Percentiles rank a stretch among this genome's conserved stretches.
Evolutionary conservation across 2,888 invertebrate species (phyloP).

Genomic region (Volucella zonaria): DNA sequence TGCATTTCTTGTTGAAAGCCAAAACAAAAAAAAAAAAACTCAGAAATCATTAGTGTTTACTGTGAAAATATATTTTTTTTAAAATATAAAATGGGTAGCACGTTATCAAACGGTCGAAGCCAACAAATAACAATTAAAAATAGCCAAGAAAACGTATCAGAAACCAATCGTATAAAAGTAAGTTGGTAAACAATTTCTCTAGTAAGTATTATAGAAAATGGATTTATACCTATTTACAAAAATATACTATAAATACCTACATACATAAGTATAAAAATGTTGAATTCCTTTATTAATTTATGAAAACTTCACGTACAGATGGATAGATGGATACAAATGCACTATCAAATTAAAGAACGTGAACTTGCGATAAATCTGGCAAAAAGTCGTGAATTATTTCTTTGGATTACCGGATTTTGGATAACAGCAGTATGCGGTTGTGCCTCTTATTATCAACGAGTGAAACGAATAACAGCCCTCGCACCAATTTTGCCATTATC

Average conservation of each 20-base stretch:
- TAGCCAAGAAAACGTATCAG: conserved; percentile 62
- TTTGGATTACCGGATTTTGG: conserved; percentile 89
- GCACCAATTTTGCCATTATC: conserved; percentile 88
- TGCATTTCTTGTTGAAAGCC: neutral
- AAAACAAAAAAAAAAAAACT: neutral
- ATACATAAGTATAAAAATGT: neutral
- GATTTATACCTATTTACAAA: no score
- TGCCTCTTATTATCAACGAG: conserved; percentile 84
- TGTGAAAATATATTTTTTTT: neutral
- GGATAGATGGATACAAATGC: conserved; percentile 91
- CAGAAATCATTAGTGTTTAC: neutral
- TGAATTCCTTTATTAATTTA: neutral
- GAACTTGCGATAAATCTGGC: conserved; percentile 89
- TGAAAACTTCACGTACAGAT: conserved; percentile 83
- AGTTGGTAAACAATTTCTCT: conserved; percentile 4
- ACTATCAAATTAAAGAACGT: conserved; percentile 90
- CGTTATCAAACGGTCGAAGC: conserved; percentile 12
- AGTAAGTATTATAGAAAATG: neutral
- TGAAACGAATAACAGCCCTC: conserved; percentile 85
- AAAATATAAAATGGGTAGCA: conserved; percentile 48
- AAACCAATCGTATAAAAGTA: conserved; percentile 70
- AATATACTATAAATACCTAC: no score
- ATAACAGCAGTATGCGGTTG: conserved; percentile 84
- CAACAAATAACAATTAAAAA: conserved; percentile 47
- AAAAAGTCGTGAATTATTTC: conserved; percentile 87